Evolutionary conservation across 2,888 invertebrate species (phyloP), one percentile per base, ranked within the genome.

Genomic region (Drosophila birchii): DNA sequence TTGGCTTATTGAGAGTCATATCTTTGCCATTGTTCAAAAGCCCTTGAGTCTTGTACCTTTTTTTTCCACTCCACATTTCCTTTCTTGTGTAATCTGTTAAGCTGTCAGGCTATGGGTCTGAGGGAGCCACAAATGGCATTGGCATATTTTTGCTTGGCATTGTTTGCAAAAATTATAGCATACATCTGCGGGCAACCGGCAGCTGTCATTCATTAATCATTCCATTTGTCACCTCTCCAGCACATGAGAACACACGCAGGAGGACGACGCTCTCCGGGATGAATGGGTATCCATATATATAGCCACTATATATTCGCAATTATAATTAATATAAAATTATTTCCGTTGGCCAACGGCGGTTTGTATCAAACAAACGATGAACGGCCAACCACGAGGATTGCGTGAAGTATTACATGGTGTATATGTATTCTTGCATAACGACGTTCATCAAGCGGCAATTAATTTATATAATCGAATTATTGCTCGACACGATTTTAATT

Each of bases 201-300:
- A 61, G 51, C 59, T 68, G 66, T 45, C 47, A 67, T 49, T 79
- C 74, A 87, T 83, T 88, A 86, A 86, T 82, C 75, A 78, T 75
- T 78, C 73, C 54, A 69, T 75, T 78, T 75, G 75, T 81, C 78
- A 77, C 72, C 62, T 54, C 55, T 26, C 26, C 47, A 6, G 32
- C 56, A 12, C 51, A n/a, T 29, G 29, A 6, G 32, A 43, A 12
- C 39, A n/a, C 32, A 36, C 12, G 20, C 36, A 34, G 38, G 61
- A 26, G 36, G 62, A 45, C 45, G 5, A n/a, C 45, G 29, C 45
- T 26, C 1, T n/a, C 3, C 12, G 29, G 4, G 18, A 32, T 47
- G 47, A 63, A 34, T 26, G 26, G 16, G 16, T 16, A 39, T 23
- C 23, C 47, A 34, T 43, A 63, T 63, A 64, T 47, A 64, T 47